Base-by-base conservation (phyloP, 2,113 vertebrate genomes). In the Peucedramus taeniatus region DNA sequence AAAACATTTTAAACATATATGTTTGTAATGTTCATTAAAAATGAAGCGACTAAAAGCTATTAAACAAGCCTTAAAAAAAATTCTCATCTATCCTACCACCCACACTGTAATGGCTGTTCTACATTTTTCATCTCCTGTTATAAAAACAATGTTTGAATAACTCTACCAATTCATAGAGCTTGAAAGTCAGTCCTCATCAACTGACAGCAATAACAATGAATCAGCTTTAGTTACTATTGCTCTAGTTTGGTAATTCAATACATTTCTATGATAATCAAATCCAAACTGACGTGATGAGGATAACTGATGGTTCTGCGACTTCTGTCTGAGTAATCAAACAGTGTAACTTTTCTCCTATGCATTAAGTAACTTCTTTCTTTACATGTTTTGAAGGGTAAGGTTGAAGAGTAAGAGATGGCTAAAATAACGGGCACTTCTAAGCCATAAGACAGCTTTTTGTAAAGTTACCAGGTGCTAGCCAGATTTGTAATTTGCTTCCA, bases 181-280 rank as follows among this genome's bases (percentile, higher is more conserved):
- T 96, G 72, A 95, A 97, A 97, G 93, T 95, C 95, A 96, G 96
- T 94, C 87, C 91, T 94, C 93, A 97, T 97, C 96, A 96, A 96
- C 93, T 89, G 95, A 95, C 95, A 97, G 95, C 96, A 97, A 91
- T 94, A 97, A 97, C 96, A 97, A 94, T 98, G 97, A 97, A 97
- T 98, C 97, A 97, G 95, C 95, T 97, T 97, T 96, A 97, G 97
- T 93, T 97, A 94, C 97, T 95, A 93, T 85, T 95, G 91, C 93
- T 96, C 64, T 74, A 94, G 96, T 95, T 97, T 97, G 94, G 97
- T 97, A 97, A 97, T 97, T 97, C 97, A 96, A 91, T 97, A 91
- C 94, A 96, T 97, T 92, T 97, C 96, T 97, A 81, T 94, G 94
- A 98, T 97, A 97, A 98, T 97, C 96, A 97, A 95, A 97, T 97